phyloP scores from a whole-genome alignment of 2,888 invertebrate species.

The Flexamia atlantica region DNA sequence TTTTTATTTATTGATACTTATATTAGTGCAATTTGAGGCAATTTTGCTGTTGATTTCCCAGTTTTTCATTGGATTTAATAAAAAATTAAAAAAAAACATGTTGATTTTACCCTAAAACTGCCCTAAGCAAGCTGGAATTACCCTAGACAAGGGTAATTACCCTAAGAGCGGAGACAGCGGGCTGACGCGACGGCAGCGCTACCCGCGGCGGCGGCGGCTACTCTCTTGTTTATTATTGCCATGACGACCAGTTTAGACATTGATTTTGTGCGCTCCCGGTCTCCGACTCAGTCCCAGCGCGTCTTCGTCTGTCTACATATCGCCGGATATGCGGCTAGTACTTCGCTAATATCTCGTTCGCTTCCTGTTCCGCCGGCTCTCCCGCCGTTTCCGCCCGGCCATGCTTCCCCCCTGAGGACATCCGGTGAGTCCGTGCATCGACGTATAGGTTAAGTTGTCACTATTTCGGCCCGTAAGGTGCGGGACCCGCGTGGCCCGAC shows the following conservation, averaged over 20 bases:
- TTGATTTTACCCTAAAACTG: too few relatives aligned
- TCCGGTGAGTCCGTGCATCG: neutral
- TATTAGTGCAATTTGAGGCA: too few relatives aligned
- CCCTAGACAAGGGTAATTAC: too few relatives aligned
- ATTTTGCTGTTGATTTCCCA: too few relatives aligned
- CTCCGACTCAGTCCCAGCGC: constrained; percentile 5
- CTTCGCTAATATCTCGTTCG: neutral
- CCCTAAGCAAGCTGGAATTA: too few relatives aligned
- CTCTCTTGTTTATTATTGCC: constrained; percentile 37
- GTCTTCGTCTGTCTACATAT: neutral
- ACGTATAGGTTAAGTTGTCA: neutral
- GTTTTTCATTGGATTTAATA: too few relatives aligned
- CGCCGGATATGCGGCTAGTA: constrained; percentile 3
- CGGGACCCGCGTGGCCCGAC: too few relatives aligned
- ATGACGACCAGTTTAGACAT: constrained; percentile 39
- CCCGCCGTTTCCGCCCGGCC: neutral
- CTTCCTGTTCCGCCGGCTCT: neutral
- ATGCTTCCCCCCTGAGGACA: neutral
- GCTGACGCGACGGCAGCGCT: constrained; percentile 15
- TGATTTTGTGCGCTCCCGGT: constrained; percentile 45
- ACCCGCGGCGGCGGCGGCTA: neutral
- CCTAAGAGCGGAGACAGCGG: neutral
- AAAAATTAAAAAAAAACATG: too few relatives aligned
- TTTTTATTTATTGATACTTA: too few relatives aligned
- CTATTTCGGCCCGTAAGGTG: neutral